These are phyloP conservation scores for Nasua narica DNA, from an alignment of 2,797 vertebrate species.

Conservation along the genomic window DNA sequence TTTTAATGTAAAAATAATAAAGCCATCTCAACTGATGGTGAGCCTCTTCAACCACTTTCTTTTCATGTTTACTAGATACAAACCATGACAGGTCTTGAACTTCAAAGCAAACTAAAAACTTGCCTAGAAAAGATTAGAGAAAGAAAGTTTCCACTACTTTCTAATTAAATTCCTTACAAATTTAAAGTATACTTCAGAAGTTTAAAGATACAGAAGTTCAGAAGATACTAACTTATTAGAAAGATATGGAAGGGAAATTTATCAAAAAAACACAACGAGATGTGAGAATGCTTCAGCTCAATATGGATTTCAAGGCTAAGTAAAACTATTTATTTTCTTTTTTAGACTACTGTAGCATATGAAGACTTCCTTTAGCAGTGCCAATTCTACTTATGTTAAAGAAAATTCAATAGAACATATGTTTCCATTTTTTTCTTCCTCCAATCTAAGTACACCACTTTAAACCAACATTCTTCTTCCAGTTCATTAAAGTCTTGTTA, in stretches of 20 bases:
- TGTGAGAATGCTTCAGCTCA: slow-evolving; percentile 2
- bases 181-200: slow-evolving; percentile 62
- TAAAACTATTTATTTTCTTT: background rate
- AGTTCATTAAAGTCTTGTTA: background rate
- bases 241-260: background rate
- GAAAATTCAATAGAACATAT: background rate
- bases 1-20: slow-evolving; percentile 52
- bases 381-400: background rate
- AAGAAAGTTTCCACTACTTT: background rate
- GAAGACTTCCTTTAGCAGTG: background rate
- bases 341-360: background rate
- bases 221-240: slow-evolving; percentile 49
- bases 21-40: background rate
- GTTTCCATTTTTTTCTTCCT: background rate
- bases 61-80: slow-evolving; percentile 44
- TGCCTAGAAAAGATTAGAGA: slow-evolving; percentile 33
- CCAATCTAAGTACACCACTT: slow-evolving; percentile 7
- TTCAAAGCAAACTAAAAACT: slow-evolving; percentile 53
- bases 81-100: slow-evolving; percentile 9
- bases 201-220: slow-evolving; percentile 72
- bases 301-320: slow-evolving; percentile 1
- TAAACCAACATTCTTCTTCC: slow-evolving; percentile 7
- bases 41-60: background rate
- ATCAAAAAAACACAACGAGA: slow-evolving; percentile 25
- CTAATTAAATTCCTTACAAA: slow-evolving; percentile 58